phyloP scores from a whole-genome alignment of 1,140 invertebrate genomes.

The Hermetia illucens region DNA sequence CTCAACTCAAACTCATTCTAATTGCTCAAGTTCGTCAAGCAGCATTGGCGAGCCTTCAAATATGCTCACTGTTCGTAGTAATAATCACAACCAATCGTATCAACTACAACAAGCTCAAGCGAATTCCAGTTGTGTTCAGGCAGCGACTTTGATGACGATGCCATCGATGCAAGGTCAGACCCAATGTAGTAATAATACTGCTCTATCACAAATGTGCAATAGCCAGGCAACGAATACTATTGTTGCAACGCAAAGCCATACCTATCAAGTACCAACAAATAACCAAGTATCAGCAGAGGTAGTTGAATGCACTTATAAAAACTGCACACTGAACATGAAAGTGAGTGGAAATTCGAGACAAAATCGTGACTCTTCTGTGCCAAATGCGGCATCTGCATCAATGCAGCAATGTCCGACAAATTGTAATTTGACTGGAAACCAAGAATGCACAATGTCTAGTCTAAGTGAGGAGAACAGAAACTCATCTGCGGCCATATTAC shows the following conservation, averaged over 20 bases:
- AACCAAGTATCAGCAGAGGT: conserved; percentile 6
- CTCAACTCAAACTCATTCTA: conserved; percentile 5
- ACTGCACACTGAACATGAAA: conserved; percentile 11
- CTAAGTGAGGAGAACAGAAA: conserved; percentile 6
- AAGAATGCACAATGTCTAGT: conserved; percentile 14
- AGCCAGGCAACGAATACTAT: no score
- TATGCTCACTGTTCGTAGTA: no score
- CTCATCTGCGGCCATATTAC: no score
- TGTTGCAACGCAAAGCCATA: no score
- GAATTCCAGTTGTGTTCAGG: conserved; percentile 24
- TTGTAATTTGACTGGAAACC: no score
- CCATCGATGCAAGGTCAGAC: no score
- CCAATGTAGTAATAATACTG: no score
- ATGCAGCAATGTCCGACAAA: conserved; percentile 11
- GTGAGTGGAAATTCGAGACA: neutral
- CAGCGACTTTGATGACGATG: no score
- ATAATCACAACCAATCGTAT: no score
- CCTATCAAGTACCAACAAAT: no score
- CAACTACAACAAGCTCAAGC: no score
- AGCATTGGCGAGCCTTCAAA: conserved; percentile 1
- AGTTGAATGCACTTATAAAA: conserved; percentile 25
- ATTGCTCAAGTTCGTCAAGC: conserved; percentile 2
- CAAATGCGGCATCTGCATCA: conserved; percentile 15
- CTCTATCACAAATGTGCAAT: no score
- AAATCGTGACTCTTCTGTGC: conserved; percentile 13